Conservation (phyloP, 2,888 invertebrate species). For the Caenorhabditis sinica region DNA sequence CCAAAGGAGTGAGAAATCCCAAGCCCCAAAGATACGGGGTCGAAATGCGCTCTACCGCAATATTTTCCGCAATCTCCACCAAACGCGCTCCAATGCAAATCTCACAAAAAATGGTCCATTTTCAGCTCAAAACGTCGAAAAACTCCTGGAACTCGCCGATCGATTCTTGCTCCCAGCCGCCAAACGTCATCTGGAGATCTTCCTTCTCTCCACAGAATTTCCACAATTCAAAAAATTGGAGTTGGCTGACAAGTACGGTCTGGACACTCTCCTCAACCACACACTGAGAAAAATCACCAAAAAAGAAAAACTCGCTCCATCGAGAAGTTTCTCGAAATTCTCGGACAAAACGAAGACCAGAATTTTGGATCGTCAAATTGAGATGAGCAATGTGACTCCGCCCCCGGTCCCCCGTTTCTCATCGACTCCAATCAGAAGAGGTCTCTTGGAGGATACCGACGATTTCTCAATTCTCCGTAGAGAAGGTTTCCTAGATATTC, state of each 20-base stretch:
- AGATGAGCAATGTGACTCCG: too few relatives aligned
- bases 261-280: not conserved
- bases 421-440: too few relatives aligned
- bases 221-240: not conserved
- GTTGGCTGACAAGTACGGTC: not conserved
- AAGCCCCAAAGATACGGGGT: too few relatives aligned
- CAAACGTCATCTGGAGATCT: not conserved
- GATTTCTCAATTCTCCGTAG: too few relatives aligned
- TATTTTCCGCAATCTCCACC: too few relatives aligned
- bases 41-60: not conserved
- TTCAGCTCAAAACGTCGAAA: not conserved
- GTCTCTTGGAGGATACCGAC: too few relatives aligned
- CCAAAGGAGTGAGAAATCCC: too few relatives aligned
- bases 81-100: not conserved
- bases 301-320: not conserved
- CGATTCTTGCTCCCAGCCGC: not conserved
- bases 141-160: constrained; percentile 16
- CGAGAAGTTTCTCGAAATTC: too few relatives aligned
- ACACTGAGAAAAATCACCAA: not conserved
- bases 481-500: too few relatives aligned
- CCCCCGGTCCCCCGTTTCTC: too few relatives aligned
- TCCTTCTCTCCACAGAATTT: not conserved
- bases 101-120: not conserved
- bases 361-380: too few relatives aligned
- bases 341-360: too few relatives aligned